Percentiles rank a stretch among this genome's conserved stretches.
Conservation (phyloP, 1,140 invertebrate genomes). For the Papilio xuthus region DNA sequence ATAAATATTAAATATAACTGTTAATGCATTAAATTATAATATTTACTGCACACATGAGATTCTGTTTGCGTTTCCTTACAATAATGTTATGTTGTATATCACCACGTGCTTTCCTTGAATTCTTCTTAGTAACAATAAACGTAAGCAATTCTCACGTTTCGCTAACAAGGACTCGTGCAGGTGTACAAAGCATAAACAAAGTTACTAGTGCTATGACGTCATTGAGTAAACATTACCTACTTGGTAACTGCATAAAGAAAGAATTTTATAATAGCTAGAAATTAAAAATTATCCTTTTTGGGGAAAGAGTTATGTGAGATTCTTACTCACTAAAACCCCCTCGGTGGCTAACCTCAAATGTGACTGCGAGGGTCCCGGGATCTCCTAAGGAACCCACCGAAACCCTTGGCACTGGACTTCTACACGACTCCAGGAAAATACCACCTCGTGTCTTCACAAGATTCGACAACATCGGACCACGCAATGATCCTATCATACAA, state of each 20-base stretch:
- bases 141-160: not conserved
- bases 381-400: too few relatives aligned
- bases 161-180: not conserved
- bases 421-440: too few relatives aligned
- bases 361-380: too few relatives aligned
- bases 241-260: not conserved
- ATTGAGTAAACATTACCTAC: not conserved
- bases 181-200: slow-evolving; percentile 12
- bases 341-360: too few relatives aligned
- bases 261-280: not conserved
- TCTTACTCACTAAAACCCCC: too few relatives aligned
- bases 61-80: not conserved
- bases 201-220: not conserved
- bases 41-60: not conserved
- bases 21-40: not conserved
- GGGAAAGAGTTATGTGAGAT: too few relatives aligned
- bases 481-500: too few relatives aligned
- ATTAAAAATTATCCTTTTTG: too few relatives aligned
- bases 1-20: not conserved
- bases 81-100: not conserved
- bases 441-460: too few relatives aligned
- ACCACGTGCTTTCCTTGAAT: slow-evolving; percentile 3
- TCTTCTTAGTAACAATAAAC: not conserved
- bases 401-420: too few relatives aligned
- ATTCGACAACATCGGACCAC: too few relatives aligned